Conservation (phyloP, 2,113 vertebrate genomes). For the Scortum barcoo region DNA sequence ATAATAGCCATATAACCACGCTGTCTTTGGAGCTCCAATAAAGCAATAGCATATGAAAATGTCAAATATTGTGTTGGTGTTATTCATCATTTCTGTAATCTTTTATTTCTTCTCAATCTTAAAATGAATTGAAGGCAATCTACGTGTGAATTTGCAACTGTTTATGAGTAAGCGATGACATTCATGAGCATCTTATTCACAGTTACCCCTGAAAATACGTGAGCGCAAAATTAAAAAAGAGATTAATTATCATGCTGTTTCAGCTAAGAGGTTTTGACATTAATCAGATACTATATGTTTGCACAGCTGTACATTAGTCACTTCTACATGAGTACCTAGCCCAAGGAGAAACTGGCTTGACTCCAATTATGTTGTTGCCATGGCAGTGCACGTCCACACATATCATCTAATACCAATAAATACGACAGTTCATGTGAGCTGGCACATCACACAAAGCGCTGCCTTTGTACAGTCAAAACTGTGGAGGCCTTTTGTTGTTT, state of each 20-base stretch:
- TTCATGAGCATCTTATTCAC: slow-evolving; percentile 10
- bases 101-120: background rate
- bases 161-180: background rate
- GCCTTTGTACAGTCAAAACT: background rate
- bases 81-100: background rate
- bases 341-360: slow-evolving; percentile 22
- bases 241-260: slow-evolving; percentile 29
- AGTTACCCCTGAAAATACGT: slow-evolving; percentile 1
- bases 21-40: slow-evolving; percentile 63
- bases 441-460: slow-evolving; percentile 4
- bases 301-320: slow-evolving; percentile 58
- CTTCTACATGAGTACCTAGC: slow-evolving; percentile 33
- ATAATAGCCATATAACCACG: background rate
- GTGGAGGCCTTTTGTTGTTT: slow-evolving; percentile 12
- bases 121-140: background rate
- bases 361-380: slow-evolving; percentile 57
- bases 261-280: slow-evolving; percentile 33
- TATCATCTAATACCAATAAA: slow-evolving; percentile 44
- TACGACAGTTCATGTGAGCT: slow-evolving; percentile 18
- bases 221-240: slow-evolving; percentile 1
- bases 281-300: slow-evolving; percentile 40
- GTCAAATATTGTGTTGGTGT: background rate
- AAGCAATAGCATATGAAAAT: slow-evolving; percentile 57
- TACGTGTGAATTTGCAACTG: slow-evolving; percentile 1
- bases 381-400: slow-evolving; percentile 47